phyloP scores from a whole-genome alignment of 2,113 vertebrate species.

The Cebus imitator region DNA sequence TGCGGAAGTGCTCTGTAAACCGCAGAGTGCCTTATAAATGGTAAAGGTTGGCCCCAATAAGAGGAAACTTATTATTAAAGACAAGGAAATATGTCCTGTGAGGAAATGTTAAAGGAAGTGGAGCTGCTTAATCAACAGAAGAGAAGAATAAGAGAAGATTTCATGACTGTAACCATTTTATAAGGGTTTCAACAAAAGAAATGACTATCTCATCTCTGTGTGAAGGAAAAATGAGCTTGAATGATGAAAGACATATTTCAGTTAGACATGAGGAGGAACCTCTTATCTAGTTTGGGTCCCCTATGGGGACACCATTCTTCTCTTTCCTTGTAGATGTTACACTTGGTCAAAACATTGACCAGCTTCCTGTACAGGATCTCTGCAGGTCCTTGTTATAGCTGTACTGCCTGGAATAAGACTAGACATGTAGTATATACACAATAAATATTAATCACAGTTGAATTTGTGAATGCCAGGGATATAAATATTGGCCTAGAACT shows the following conservation, averaged over 20 bases:
- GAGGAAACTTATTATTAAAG: constrained; percentile 32
- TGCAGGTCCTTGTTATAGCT: neutral
- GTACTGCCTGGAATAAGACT: neutral
- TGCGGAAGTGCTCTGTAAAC: neutral
- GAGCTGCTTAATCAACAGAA: constrained; percentile 48
- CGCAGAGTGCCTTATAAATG: neutral
- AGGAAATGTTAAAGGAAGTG: constrained; percentile 12
- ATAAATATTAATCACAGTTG: neutral
- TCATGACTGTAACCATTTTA: neutral
- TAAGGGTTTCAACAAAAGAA: neutral
- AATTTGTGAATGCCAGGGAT: neutral
- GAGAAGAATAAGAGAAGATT: constrained; percentile 38
- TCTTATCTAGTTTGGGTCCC: neutral
- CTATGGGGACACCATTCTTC: too few relatives aligned
- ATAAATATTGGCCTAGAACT: neutral
- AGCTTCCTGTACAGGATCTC: neutral
- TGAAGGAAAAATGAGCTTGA: neutral
- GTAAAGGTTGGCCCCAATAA: neutral
- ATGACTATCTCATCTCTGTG: neutral
- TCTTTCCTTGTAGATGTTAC: neutral
- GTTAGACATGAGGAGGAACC: neutral
- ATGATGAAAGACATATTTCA: neutral
- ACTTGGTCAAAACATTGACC: neutral
- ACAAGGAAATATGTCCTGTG: constrained; percentile 43
- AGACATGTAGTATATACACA: neutral